These are phyloP conservation scores for Embidobia sp. DNA, from an alignment of 2,888 invertebrate species.

Conservation along the genomic window DNA sequence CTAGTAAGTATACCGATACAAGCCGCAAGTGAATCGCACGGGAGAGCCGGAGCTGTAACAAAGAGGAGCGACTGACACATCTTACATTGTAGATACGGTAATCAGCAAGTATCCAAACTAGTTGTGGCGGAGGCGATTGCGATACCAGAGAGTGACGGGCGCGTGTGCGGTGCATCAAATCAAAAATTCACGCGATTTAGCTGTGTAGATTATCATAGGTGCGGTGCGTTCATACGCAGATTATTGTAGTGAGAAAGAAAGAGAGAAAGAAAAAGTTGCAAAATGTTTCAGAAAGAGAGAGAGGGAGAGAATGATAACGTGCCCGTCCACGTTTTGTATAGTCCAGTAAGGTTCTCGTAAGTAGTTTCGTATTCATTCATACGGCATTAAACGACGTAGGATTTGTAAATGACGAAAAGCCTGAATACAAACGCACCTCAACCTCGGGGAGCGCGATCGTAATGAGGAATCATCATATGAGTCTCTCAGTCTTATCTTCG, in stretches of 20 bases:
- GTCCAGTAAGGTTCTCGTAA: slow-evolving; percentile 69
- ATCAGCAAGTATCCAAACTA: slow-evolving; percentile 58
- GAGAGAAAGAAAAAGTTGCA: background rate
- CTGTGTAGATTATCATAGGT: slow-evolving; percentile 43
- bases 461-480: slow-evolving; percentile 49
- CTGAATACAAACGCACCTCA: slow-evolving; percentile 36
- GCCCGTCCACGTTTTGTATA: slow-evolving; percentile 70
- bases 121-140: slow-evolving; percentile 45
- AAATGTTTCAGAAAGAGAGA: background rate
- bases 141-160: slow-evolving; percentile 54
- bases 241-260: slow-evolving; percentile 36
- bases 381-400: slow-evolving; percentile 70
- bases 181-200: slow-evolving; percentile 56
- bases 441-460: slow-evolving; percentile 59
- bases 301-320: slow-evolving; percentile 59
- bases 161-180: slow-evolving; percentile 45
- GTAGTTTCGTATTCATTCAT: slow-evolving; percentile 77
- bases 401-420: slow-evolving; percentile 65
- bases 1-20: background rate
- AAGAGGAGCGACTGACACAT: slow-evolving; percentile 22
- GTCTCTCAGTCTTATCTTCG: slow-evolving; percentile 71
- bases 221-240: slow-evolving; percentile 42
- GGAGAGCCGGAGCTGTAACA: background rate
- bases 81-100: slow-evolving; percentile 64
- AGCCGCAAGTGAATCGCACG: background rate